Evolutionary conservation across 2,113 vertebrate species (phyloP).

Genomic region (Myrmophylax atrothorax): DNA sequence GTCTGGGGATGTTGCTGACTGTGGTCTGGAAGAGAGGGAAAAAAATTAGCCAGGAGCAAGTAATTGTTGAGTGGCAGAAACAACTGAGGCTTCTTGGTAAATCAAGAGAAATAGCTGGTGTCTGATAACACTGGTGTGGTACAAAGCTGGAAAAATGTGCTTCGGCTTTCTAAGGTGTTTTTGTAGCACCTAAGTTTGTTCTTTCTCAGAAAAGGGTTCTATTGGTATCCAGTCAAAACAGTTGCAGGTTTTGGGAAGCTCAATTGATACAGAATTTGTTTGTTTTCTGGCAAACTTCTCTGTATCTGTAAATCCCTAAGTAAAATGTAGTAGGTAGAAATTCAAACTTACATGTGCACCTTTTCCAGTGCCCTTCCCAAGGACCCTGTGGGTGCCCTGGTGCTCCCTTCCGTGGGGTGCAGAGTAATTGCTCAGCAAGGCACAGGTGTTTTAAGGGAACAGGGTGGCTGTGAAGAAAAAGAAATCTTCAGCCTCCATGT

Average conservation of each 20-base stretch:
- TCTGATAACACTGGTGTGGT: not conserved
- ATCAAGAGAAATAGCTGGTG: constrained; percentile 10
- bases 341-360: fast-evolving
- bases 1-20: not conserved
- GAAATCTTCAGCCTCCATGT: not conserved
- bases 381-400: too few species aligned
- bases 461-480: not conserved
- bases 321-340: not conserved
- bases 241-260: not conserved
- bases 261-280: not conserved
- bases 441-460: not conserved
- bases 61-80: not conserved
- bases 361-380: not conserved
- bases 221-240: not conserved
- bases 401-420: not conserved
- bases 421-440: not conserved
- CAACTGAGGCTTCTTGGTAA: not conserved
- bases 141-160: not conserved
- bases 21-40: not conserved
- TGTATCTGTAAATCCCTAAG: not conserved
- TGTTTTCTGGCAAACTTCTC: not conserved
- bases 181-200: not conserved
- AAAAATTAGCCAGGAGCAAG: not conserved
- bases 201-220: not conserved
- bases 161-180: not conserved